These are phyloP conservation scores for Nyctalus aviator DNA, from an alignment of 2,797 vertebrate species.

Conservation along the genomic window DNA sequence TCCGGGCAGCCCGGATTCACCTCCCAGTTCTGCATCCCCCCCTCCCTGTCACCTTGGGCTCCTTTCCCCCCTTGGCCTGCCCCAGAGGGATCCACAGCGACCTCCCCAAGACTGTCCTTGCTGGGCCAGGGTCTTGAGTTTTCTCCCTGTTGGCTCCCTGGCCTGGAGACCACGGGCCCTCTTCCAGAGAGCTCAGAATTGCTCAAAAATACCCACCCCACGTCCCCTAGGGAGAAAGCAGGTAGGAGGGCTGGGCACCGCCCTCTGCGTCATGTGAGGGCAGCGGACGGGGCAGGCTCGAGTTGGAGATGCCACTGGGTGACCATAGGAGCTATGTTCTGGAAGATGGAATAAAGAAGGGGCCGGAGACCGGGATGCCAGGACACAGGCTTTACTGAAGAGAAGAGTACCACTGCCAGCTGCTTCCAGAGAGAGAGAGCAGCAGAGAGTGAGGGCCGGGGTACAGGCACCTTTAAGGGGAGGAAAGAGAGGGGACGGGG, in stretches of 20 bases:
- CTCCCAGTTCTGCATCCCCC: background rate
- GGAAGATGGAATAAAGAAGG: no score
- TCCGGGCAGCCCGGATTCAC: background rate
- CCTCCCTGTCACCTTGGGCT: background rate
- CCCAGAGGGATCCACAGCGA: background rate
- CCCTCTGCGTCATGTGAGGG: background rate
- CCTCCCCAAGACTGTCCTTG: background rate
- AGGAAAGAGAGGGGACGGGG: no score
- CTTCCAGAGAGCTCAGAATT: background rate
- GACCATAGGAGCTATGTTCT: background rate
- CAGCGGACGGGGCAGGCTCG: background rate
- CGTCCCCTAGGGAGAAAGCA: background rate
- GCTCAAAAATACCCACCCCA: background rate
- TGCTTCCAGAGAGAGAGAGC: no score
- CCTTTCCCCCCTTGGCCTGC: background rate
- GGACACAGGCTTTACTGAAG: no score
- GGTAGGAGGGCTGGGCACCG: background rate
- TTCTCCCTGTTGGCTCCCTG: background rate
- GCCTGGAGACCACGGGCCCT: background rate
- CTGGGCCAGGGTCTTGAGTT: background rate
- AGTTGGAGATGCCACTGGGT: accelerated
- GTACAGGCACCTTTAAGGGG: no score
- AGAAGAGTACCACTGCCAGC: no score
- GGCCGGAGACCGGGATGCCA: no score
- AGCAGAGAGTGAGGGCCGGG: no score